A percentile compares a stretch with the other conserved stretches of the same genome.
Conservation (phyloP, 2,113 vertebrate genomes). For the Istiophorus platypterus region DNA sequence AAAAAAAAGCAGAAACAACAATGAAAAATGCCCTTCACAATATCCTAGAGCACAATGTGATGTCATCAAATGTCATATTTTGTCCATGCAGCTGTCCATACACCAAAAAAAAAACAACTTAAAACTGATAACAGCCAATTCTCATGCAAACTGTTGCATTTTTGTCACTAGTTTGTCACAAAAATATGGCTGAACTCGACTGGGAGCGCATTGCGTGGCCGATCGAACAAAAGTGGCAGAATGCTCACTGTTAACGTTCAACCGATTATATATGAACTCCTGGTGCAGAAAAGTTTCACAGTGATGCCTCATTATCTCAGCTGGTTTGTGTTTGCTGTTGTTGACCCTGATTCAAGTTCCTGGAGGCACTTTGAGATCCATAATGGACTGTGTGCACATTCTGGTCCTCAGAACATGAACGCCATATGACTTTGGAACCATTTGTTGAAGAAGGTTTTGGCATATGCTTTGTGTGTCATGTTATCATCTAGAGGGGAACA, state of each 20-base stretch:
- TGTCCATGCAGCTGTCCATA: no score
- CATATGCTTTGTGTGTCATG: slow-evolving; percentile 54
- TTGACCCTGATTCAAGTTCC: slow-evolving; percentile 63
- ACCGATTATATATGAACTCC: slow-evolving; percentile 59
- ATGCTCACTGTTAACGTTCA: slow-evolving; percentile 68
- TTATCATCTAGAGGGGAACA: slow-evolving; percentile 55
- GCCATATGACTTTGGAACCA: slow-evolving; percentile 33
- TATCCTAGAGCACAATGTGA: no score
- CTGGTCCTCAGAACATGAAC: slow-evolving; percentile 41
- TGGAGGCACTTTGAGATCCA: slow-evolving; percentile 43
- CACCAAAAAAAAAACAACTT: no score
- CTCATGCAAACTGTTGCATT: no score
- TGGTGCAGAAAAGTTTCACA: slow-evolving; percentile 57
- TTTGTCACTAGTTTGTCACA: not conserved
- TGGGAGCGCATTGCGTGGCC: slow-evolving; percentile 46
- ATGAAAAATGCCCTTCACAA: no score
- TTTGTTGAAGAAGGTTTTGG: slow-evolving; percentile 44
- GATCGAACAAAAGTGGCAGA: slow-evolving; percentile 54
- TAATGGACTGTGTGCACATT: slow-evolving; percentile 20
- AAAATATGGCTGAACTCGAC: slow-evolving; percentile 18
- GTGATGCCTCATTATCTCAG: slow-evolving; percentile 26
- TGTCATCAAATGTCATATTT: no score
- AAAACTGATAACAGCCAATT: no score
- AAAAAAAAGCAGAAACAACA: no score
- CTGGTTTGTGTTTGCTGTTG: slow-evolving; percentile 56